Evolutionary conservation across 2,797 vertebrate species (phyloP).

Genomic region (Scarus forsteni): DNA sequence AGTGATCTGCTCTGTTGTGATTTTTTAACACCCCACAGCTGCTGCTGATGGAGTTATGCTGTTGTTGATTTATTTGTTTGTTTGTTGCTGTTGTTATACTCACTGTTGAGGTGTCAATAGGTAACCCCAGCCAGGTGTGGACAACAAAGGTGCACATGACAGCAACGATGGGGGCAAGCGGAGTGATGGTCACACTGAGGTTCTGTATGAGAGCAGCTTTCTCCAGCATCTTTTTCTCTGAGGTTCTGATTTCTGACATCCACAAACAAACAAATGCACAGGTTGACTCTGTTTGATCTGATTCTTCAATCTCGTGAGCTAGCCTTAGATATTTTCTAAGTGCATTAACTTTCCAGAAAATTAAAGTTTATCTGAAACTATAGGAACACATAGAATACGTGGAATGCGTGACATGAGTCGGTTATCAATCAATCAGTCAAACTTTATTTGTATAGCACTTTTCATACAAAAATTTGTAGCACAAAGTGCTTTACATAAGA

Average conservation of each 20-base stretch:
- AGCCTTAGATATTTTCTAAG: too few species aligned
- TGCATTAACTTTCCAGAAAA: too few species aligned
- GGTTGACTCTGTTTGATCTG: too few species aligned
- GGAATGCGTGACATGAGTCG: too few species aligned
- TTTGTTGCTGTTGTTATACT: not conserved
- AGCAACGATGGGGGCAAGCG: constrained; percentile 1
- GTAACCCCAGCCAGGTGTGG: constrained; percentile 10
- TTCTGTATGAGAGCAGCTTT: constrained; percentile 14
- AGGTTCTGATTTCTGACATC: constrained; percentile 1
- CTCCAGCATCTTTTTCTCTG: constrained; percentile 4
- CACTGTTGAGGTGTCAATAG: not conserved
- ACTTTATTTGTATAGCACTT: too few species aligned
- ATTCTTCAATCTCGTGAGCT: too few species aligned
- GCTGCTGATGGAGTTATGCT: not conserved
- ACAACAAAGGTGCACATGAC: not conserved
- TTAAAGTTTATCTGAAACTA: too few species aligned
- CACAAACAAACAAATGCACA: constrained; percentile 5
- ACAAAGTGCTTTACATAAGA: too few species aligned
- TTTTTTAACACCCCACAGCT: not conserved
- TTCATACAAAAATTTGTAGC: too few species aligned
- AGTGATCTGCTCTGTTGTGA: too few species aligned
- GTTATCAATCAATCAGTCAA: too few species aligned
- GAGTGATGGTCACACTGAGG: constrained; percentile 10
- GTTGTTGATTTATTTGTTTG: not conserved
- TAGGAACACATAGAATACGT: too few species aligned